Percentiles rank a stretch among this genome's conserved stretches.
These are phyloP conservation scores for Sebastes steindachneri DNA, from an alignment of 2,797 vertebrate species.

Conservation along the genomic window DNA sequence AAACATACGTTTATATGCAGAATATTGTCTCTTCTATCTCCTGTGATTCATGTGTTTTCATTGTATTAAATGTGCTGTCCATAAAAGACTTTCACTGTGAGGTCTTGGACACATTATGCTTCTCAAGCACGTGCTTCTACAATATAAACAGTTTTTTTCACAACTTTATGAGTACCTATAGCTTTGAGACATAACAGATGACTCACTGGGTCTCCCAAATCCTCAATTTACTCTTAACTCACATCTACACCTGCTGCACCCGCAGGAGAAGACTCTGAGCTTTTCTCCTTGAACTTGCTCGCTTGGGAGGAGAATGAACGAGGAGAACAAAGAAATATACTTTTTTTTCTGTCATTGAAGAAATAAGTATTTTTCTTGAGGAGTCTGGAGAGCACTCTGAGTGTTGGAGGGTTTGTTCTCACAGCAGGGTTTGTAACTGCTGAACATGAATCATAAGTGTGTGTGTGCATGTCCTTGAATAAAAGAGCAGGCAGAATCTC, in stretches of 20 bases:
- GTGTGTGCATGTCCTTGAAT: not conserved
- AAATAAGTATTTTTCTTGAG: not conserved
- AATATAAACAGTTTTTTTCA: not conserved
- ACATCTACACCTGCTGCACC: slow-evolving; percentile 18
- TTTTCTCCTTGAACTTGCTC: slow-evolving; percentile 79
- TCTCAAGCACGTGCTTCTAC: not conserved
- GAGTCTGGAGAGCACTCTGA: not conserved
- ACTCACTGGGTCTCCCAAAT: not conserved
- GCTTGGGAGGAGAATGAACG: not conserved
- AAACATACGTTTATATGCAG: not conserved
- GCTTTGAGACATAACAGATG: not conserved
- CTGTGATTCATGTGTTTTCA: not conserved
- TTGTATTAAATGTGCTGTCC: not conserved
- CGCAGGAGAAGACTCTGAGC: slow-evolving; percentile 85
- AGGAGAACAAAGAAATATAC: not conserved
- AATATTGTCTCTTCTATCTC: not conserved
- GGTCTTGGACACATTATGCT: not conserved
- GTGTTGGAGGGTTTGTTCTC: not conserved
- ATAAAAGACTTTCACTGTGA: not conserved
- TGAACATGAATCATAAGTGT: not conserved
- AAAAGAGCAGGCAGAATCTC: not conserved
- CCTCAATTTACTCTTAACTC: not conserved
- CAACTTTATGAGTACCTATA: not conserved
- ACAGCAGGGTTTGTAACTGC: not conserved
- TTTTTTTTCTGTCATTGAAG: not conserved